Conservation (phyloP, 2,113 vertebrate species). For the Aegithalos caudatus region DNA sequence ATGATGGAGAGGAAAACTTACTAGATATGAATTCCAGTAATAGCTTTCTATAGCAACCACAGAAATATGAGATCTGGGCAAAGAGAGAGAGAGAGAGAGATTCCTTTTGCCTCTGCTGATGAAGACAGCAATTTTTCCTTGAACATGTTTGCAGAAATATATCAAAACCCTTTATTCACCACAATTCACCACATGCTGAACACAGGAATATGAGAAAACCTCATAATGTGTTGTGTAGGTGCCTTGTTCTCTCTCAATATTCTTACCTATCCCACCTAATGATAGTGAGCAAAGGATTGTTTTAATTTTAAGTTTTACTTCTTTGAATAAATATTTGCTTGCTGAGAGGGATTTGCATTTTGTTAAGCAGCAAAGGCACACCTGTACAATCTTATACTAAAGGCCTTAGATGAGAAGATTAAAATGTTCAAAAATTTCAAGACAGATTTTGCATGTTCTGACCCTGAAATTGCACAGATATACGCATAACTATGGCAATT, state of each 20-base stretch:
- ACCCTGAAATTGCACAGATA: not conserved
- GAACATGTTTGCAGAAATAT: not conserved
- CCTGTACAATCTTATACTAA: not conserved
- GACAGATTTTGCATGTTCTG: not conserved
- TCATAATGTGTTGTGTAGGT: not conserved
- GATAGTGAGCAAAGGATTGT: not conserved
- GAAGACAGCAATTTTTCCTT: conserved; percentile 32
- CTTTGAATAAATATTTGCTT: not conserved
- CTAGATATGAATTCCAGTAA: conserved; percentile 41
- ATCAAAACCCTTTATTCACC: conserved; percentile 10
- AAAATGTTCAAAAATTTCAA: not conserved
- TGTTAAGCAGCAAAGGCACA: not conserved
- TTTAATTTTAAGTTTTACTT: not conserved
- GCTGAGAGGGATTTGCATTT: conserved; percentile 1
- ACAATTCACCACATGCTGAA: not conserved
- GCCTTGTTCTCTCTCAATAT: not conserved
- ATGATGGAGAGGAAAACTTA: conserved; percentile 47
- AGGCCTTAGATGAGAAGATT: not conserved
- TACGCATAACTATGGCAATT: not conserved
- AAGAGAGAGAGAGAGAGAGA: not conserved
- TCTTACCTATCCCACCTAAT: not conserved
- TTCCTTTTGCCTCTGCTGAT: not conserved
- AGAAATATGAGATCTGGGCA: conserved; percentile 17
- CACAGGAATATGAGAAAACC: not conserved
- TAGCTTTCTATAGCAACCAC: conserved; percentile 46